Evolutionary conservation across 2,113 vertebrate genomes (phyloP).

Genomic region (Coptodon rendalli): DNA sequence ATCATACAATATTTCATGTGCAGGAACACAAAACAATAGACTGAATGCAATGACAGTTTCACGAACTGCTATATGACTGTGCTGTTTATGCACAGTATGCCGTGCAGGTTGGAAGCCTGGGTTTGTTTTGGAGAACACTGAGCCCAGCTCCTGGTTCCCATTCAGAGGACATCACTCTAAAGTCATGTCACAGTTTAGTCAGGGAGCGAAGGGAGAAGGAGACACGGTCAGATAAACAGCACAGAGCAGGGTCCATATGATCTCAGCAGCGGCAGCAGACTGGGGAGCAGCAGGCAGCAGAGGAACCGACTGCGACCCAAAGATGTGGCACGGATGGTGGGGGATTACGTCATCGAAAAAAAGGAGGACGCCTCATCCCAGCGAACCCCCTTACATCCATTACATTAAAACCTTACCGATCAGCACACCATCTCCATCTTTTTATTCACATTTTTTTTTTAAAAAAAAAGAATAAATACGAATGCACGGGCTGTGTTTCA

Average conservation of each 20-base stretch:
- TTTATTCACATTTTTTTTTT: background rate
- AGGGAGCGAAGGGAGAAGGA: background rate
- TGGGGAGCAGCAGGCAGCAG: conserved; percentile 39
- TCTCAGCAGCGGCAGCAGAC: conserved; percentile 41
- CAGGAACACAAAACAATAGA: background rate
- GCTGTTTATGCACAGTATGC: background rate
- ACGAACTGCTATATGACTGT: background rate
- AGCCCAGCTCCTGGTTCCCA: background rate
- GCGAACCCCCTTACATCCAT: conserved; percentile 9
- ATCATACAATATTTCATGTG: rapidly evolving
- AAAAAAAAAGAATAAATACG: background rate
- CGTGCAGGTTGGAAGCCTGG: background rate
- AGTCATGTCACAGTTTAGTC: background rate
- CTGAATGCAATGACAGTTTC: background rate
- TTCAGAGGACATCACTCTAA: background rate
- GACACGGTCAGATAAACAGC: background rate
- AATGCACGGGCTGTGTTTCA: background rate
- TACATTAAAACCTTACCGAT: background rate
- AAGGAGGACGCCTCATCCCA: conserved; percentile 57
- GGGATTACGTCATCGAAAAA: conserved; percentile 65
- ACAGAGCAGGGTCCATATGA: conserved; percentile 40
- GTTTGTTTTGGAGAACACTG: background rate
- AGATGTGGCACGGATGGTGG: conserved; percentile 63
- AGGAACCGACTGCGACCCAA: conserved; percentile 58
- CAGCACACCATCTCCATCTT: background rate